Evolutionary conservation across 1,140 invertebrate genomes (phyloP).

Genomic region (Drosophila mojavensis): DNA sequence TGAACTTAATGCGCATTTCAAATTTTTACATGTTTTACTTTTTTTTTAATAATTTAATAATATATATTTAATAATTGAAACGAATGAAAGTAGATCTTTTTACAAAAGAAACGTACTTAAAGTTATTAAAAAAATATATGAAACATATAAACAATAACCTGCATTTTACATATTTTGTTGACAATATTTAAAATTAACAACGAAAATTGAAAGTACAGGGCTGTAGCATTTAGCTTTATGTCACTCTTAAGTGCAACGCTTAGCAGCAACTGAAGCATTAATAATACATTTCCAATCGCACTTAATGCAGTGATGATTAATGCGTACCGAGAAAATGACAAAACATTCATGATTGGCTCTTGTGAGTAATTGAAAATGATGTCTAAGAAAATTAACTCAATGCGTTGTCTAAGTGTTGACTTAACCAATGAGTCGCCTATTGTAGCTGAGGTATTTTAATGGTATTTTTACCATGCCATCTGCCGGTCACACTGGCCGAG

Average conservation of each 20-base stretch:
- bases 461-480: neutral
- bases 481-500: conserved; percentile 27
- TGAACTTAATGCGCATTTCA: conserved; percentile 72
- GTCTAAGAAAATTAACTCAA: neutral
- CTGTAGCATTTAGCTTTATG: conserved; percentile 12
- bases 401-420: neutral
- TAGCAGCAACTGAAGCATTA: neutral
- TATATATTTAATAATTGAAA: conserved; percentile 76
- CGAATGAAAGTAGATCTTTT: conserved; percentile 73
- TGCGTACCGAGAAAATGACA: too few relatives aligned
- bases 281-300: neutral
- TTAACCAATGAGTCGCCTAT: neutral
- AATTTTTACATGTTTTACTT: conserved; percentile 79
- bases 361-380: too few relatives aligned
- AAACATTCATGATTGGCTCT: too few relatives aligned
- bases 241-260: neutral
- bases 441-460: neutral
- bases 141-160: conserved; percentile 25
- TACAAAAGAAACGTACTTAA: conserved; percentile 79
- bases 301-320: neutral
- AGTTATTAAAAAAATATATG: conserved; percentile 69
- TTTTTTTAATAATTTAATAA: conserved; percentile 76
- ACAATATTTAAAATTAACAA: neutral
- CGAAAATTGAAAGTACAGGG: neutral
- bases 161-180: neutral